Evolutionary conservation across 2,888 invertebrate species (phyloP), one percentile per base, ranked within the genome.

Genomic region (Erannis defoliaria): DNA sequence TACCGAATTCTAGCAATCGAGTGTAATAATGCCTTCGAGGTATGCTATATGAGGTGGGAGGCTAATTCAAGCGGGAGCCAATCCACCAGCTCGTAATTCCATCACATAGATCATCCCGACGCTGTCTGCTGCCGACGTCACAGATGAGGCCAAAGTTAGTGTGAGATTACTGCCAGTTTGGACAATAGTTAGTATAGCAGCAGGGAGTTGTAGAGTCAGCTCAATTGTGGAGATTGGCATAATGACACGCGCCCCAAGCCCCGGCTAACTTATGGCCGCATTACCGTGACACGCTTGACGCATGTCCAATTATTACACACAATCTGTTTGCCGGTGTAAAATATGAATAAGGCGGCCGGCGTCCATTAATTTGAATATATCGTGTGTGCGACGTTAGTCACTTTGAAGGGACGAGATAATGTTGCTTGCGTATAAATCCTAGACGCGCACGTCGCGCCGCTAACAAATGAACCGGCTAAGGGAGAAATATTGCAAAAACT

Each of bases 301-400:
- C 88, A 86, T 89, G 88, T 89, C 89, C 90, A 90, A 91, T 91
- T 91, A 91, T 86, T 87, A 87, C 88, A 83, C 76, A 89, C 89
- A 88, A 89, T 90, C 85, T 89, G 83, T 88, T 86, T 81, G 81
- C 82, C 77, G 78, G 80, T 76, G 88, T 89, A 89, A 89, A 89
- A 89, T 90, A 91, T 90, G 87, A 89, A 89, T 86, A 84, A 86
- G 81, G 78, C 77, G 77, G 79, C 76, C 71, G 71, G 70, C 70
- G 72, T 64, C 81, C 84, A 88, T 87, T 88, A 89, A 89, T 88
- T 82, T 79, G 78, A 74, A 81, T 68, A 75, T 77, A 79, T 82
- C 80, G 80, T 77, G 75, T 81, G 77, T 75, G 79, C 73, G 75
- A 75, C 76, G 81, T 85, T 84, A 84, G 84, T 83, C 85, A 85